phyloP scores from a whole-genome alignment of 2,797 vertebrate genomes.

The Sarcoramphus papa region DNA sequence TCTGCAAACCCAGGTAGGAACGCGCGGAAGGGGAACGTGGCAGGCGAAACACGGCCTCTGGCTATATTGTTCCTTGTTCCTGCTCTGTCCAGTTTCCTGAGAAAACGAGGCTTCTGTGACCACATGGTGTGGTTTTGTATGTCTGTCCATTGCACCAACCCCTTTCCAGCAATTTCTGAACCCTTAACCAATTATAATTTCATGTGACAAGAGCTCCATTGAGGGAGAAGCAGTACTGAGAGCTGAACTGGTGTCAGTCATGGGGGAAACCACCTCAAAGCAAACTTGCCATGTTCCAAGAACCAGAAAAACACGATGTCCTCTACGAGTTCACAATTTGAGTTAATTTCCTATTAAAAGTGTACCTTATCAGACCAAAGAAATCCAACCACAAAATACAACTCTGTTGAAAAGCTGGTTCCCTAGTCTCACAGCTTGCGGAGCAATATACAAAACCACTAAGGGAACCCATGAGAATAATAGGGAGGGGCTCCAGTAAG shows the following conservation, averaged over 20 bases:
- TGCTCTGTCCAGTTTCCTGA: background rate
- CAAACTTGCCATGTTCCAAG: background rate
- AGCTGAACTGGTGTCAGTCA: background rate
- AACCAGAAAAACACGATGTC: background rate
- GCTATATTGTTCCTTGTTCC: background rate
- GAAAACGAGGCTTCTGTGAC: background rate
- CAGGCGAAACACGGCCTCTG: background rate
- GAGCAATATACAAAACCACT: rapidly evolving
- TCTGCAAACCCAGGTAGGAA: background rate
- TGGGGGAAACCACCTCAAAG: background rate
- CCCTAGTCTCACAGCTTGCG: background rate
- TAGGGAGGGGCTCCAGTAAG: background rate
- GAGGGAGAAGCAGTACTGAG: background rate
- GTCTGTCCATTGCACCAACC: background rate
- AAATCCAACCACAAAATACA: background rate
- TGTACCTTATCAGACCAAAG: background rate
- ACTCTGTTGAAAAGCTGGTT: background rate
- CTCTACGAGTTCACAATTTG: background rate
- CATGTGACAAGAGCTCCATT: background rate
- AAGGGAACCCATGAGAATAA: background rate
- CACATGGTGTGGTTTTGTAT: rapidly evolving
- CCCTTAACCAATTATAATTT: background rate
- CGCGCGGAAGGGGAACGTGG: rapidly evolving
- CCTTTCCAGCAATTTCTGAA: background rate
- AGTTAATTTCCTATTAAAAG: background rate